phyloP scores from a whole-genome alignment of 2,113 vertebrate species.

The Notechis scutatus region DNA sequence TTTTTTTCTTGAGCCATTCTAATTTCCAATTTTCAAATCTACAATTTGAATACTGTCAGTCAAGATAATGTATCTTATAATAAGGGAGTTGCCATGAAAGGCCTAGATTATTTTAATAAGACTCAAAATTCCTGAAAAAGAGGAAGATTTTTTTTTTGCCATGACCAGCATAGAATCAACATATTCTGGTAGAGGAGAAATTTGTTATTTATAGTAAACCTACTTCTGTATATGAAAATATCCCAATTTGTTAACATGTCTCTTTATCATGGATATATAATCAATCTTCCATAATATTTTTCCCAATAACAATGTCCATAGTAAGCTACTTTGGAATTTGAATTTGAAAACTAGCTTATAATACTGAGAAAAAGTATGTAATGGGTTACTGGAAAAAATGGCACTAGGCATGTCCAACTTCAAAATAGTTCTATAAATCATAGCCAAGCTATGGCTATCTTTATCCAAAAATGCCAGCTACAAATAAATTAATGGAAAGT shows the following conservation, averaged over 20 bases:
- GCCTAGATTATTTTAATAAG: not conserved
- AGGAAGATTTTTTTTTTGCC: not conserved
- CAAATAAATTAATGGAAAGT: slow-evolving; percentile 6
- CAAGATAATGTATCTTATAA: not conserved
- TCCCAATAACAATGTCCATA: not conserved
- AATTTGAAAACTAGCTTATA: not conserved
- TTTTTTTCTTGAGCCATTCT: not conserved
- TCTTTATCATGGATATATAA: not conserved
- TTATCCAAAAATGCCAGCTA: not conserved
- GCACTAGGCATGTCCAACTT: not conserved
- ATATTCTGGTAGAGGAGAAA: not conserved
- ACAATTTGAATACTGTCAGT: not conserved
- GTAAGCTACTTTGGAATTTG: not conserved
- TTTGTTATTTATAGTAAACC: not conserved
- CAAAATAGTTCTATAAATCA: not conserved
- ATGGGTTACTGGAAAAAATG: not conserved
- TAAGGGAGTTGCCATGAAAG: not conserved
- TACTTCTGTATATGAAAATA: not conserved
- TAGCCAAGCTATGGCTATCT: not conserved
- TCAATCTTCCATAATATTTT: not conserved
- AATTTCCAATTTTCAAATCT: not conserved
- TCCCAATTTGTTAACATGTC: no score
- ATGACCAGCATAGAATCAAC: not conserved
- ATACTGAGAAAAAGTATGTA: not conserved
- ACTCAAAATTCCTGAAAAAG: not conserved